Conservation (phyloP, 2,797 vertebrate species). For the Lophotriccus pileatus region DNA sequence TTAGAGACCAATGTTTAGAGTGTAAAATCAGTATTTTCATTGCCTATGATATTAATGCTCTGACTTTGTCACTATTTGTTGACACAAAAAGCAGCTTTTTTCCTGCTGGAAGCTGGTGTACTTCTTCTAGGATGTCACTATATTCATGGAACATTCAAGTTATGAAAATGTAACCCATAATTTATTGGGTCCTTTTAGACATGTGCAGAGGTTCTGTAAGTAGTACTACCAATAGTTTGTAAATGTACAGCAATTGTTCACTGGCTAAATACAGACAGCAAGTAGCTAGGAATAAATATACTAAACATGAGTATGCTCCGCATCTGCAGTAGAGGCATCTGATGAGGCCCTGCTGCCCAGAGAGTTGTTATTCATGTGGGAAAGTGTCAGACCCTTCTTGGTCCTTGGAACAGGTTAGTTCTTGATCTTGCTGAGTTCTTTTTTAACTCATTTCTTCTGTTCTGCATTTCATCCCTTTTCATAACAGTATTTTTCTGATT, state of each 20-base stretch:
- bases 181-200: background rate
- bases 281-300: background rate
- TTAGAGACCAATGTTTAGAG: background rate
- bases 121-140: background rate
- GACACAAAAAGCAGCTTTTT: background rate
- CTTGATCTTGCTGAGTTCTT: background rate
- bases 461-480: background rate
- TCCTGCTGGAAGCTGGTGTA: rapidly evolving
- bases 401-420: background rate
- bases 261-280: background rate
- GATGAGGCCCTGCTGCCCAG: background rate
- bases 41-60: background rate
- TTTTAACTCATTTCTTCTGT: background rate
- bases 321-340: background rate
- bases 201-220: background rate
- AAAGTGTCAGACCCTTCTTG: background rate
- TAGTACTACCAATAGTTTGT: background rate
- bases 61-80: background rate
- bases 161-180: background rate
- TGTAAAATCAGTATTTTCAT: background rate
- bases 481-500: background rate
- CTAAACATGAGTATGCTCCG: background rate
- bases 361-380: background rate
- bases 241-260: background rate
- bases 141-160: background rate